phyloP scores from a whole-genome alignment of 2,113 vertebrate genomes.

The Muscicapa adusta region DNA sequence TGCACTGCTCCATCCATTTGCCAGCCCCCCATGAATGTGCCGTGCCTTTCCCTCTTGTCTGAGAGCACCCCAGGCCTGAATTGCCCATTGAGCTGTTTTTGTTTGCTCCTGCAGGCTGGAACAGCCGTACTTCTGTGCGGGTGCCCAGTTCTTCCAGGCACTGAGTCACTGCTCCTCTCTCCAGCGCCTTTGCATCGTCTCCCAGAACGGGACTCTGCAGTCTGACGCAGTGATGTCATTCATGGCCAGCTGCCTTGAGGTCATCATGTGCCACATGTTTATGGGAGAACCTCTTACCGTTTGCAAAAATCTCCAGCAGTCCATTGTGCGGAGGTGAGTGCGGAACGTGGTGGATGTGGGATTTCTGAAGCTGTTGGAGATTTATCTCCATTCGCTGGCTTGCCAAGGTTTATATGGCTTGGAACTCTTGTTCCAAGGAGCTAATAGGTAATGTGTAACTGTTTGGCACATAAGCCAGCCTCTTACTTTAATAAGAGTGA shows the following conservation, averaged over 20 bases:
- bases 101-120: constrained; percentile 80
- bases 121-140: constrained; percentile 91
- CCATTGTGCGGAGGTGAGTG: constrained; percentile 85
- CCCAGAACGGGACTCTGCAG: constrained; percentile 91
- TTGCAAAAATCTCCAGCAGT: constrained; percentile 88
- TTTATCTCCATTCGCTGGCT: background rate
- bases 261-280: constrained; percentile 95
- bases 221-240: constrained; percentile 82
- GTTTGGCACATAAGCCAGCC: background rate
- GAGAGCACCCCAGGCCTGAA: background rate
- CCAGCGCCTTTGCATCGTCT: constrained; percentile 89
- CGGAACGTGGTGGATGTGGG: background rate
- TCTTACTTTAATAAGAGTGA: constrained; percentile 40
- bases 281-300: constrained; percentile 86
- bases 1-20: background rate
- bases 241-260: constrained; percentile 79
- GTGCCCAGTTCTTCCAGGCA: constrained; percentile 87
- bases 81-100: background rate
- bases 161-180: constrained; percentile 85
- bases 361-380: background rate
- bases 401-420: background rate
- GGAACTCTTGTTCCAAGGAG: constrained; percentile 17
- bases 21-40: background rate
- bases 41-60: background rate
- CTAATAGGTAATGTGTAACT: constrained; percentile 27